These are phyloP conservation scores for Drosophila kurseongensis DNA, from an alignment of 1,140 invertebrate genomes.

Conservation along the genomic window DNA sequence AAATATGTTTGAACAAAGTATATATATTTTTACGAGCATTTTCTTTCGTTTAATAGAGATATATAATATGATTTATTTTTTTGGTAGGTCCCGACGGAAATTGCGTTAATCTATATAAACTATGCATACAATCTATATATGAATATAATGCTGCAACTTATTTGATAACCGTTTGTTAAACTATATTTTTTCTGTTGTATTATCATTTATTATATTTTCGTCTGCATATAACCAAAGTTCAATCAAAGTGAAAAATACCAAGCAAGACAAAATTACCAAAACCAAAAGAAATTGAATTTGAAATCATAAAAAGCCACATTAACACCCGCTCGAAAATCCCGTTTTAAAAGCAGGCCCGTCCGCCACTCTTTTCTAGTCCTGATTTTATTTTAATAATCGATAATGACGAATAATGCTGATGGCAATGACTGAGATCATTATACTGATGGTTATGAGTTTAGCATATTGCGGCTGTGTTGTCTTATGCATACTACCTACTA, in stretches of 20 bases:
- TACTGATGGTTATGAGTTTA: constrained; percentile 70
- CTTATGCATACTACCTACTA: constrained; percentile 76
- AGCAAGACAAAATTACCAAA: constrained; percentile 31
- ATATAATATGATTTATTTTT: constrained; percentile 24
- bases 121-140: constrained; percentile 62
- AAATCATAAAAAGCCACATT: constrained; percentile 43
- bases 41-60: constrained; percentile 35
- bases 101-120: constrained; percentile 63
- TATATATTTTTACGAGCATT: constrained; percentile 30
- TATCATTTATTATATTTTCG: constrained; percentile 37
- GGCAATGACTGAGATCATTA: constrained; percentile 56
- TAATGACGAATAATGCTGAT: constrained; percentile 43
- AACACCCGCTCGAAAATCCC: constrained; percentile 53
- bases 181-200: constrained; percentile 25
- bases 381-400: constrained; percentile 58
- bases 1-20: constrained; percentile 14
- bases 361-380: constrained; percentile 70
- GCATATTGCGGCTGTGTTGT: constrained; percentile 82
- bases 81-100: constrained; percentile 54
- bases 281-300: constrained; percentile 21
- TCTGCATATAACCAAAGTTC: constrained; percentile 66
- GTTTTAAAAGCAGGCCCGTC: constrained; percentile 47
- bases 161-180: constrained; percentile 68
- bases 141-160: constrained; percentile 59
- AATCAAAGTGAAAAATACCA: constrained; percentile 46